Evolutionary conservation across 1,140 invertebrate genomes (phyloP).

Genomic region (Sogatella furcifera): DNA sequence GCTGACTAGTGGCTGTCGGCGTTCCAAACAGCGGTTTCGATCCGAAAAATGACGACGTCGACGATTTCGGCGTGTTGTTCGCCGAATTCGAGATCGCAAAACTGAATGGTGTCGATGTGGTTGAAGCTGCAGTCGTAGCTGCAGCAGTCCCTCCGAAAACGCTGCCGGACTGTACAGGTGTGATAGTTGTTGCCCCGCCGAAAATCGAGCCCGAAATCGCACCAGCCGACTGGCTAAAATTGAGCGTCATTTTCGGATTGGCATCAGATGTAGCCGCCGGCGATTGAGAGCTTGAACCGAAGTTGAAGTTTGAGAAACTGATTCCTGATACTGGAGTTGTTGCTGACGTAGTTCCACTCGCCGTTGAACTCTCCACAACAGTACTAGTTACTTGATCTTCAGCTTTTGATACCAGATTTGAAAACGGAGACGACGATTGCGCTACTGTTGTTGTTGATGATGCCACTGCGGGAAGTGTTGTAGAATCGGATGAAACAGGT

Average conservation of each 20-base stretch:
- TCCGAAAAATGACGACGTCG: conserved; percentile 21
- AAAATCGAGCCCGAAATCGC: neutral
- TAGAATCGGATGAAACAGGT: neutral
- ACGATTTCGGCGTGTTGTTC: conserved; percentile 13
- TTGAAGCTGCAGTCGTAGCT: neutral
- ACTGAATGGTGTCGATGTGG: neutral
- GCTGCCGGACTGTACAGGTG: neutral
- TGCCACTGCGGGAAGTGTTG: neutral
- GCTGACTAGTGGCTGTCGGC: conserved; percentile 1
- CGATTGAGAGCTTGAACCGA: neutral
- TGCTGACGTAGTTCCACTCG: neutral
- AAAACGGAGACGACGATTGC: neutral
- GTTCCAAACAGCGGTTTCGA: conserved; percentile 20
- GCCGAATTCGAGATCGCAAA: neutral
- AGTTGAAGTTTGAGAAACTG: neutral
- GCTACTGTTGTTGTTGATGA: conserved; percentile 10
- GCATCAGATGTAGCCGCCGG: neutral
- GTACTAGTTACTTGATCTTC: no score
- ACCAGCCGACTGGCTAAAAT: neutral
- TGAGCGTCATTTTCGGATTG: neutral
- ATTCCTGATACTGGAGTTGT: neutral
- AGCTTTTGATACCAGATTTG: no score
- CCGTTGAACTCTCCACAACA: neutral
- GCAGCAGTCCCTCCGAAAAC: neutral
- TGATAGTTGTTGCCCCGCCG: neutral